Evolutionary conservation across 2,888 invertebrate genomes (phyloP), one percentile per base, ranked within the genome.

Genomic region (Hololepta plana): DNA sequence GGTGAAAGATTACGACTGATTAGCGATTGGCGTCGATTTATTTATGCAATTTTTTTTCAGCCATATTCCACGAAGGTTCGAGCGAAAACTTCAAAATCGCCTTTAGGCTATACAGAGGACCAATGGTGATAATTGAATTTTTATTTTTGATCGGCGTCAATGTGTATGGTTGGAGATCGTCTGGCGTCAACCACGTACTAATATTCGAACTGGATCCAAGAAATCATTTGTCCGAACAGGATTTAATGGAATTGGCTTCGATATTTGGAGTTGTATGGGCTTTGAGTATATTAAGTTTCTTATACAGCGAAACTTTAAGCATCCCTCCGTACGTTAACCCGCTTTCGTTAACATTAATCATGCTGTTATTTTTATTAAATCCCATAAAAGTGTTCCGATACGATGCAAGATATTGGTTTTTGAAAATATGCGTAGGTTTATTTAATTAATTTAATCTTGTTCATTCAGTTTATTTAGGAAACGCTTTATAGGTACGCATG

Each of bases 181-280:
- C 77, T 1, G 81, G 81, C 8, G 80, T 82, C 3, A 82, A 81
- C 47, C 81, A 82, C 49, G 80, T 82, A 9, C 61, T 82, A 3
- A 82, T 82, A 33, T 82, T 82, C 45, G 81, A 81, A 49, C 53
- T 84, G 32, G 79, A 82, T 54, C 81, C 81, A 0, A 55, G 81
- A 23, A 73, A 76, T 47, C 77, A 81, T 53, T 53, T 72, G 4
- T 68, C 69, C 1, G 79, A 80, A 45, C 77, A 80, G 46, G 73
- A 81, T 43, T 55, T 69, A 7, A 72, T 80, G 64, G 80, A 81
- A 57, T 59, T 76, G 40, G 72, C 80, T 0, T 67, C 75, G 1
- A 70, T 77, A 31, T 70, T 80, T 41, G 76, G 74, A 13, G 76
- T 79, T 1, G 59, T 80, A 21, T 81, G 80, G 79, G 67, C 74